A percentile compares a stretch with the other conserved stretches of the same genome.
phyloP scores from a whole-genome alignment of 2,113 vertebrate genomes.

The Alethe diademata region DNA sequence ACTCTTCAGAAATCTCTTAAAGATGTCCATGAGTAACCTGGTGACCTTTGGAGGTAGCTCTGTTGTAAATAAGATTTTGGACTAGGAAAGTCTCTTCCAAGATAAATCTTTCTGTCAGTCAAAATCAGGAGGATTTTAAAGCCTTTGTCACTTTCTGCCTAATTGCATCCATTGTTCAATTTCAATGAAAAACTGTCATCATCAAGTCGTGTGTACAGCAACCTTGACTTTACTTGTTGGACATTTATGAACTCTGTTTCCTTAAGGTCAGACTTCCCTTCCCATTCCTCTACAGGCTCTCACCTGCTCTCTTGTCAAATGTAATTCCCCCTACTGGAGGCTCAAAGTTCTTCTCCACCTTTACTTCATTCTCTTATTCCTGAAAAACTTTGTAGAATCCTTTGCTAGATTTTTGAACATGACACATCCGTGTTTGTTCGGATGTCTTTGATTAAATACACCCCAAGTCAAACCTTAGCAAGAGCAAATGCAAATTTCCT shows the following conservation, averaged over 20 bases:
- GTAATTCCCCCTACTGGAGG: accelerated
- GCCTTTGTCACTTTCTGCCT: neutral
- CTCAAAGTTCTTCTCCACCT: neutral
- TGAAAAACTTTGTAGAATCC: neutral
- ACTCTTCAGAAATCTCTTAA: neutral
- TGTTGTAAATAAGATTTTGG: neutral
- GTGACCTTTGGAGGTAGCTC: neutral
- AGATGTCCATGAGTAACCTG: neutral
- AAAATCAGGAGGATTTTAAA: neutral
- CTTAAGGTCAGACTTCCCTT: accelerated
- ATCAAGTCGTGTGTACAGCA: neutral
- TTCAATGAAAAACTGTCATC: neutral
- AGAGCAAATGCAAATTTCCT: neutral
- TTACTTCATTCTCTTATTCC: neutral
- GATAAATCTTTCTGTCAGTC: neutral
- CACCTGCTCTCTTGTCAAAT: neutral
- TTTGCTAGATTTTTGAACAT: neutral
- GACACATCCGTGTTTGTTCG: accelerated
- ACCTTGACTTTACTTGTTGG: neutral
- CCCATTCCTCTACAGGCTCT: neutral
- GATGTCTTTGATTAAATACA: neutral
- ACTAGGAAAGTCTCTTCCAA: neutral
- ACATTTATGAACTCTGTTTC: neutral
- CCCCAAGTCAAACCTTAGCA: too few species aligned
- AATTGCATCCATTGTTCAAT: neutral